Evolutionary conservation across 1,140 invertebrate genomes (phyloP).

Genomic region (Apis florea): DNA sequence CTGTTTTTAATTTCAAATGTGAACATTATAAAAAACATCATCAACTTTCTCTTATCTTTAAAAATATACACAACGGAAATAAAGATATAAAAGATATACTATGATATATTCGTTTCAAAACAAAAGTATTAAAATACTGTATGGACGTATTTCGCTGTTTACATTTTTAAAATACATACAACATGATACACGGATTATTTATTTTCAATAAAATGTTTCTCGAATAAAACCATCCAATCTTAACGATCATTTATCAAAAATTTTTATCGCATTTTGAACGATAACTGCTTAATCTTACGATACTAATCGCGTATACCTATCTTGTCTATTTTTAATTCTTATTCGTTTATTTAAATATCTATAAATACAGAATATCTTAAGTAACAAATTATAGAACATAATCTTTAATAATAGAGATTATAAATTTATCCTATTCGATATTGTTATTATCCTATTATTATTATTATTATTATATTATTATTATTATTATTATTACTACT

Average conservation of each 20-base stretch:
- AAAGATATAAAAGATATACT: neutral
- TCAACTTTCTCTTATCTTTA: neutral
- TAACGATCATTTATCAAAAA: too few relatives aligned
- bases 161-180: neutral
- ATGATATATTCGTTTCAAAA: neutral
- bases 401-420: constrained; percentile 9
- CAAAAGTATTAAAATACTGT: neutral
- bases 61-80: too few relatives aligned
- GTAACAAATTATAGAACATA: constrained; percentile 14
- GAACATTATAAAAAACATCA: neutral
- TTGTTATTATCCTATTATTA: neutral
- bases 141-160: neutral
- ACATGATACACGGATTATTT: neutral
- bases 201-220: too few relatives aligned
- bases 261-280: too few relatives aligned
- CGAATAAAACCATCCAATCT: too few relatives aligned
- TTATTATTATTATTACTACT: neutral
- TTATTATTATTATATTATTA: neutral
- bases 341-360: constrained; percentile 13
- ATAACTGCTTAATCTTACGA: neutral
- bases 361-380: neutral
- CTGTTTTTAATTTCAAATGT: neutral
- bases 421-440: neutral
- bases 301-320: neutral
- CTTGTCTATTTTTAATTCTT: neutral